These are phyloP conservation scores for Morinoia aosen DNA, from an alignment of 2,888 invertebrate genomes.

Conservation along the genomic window DNA sequence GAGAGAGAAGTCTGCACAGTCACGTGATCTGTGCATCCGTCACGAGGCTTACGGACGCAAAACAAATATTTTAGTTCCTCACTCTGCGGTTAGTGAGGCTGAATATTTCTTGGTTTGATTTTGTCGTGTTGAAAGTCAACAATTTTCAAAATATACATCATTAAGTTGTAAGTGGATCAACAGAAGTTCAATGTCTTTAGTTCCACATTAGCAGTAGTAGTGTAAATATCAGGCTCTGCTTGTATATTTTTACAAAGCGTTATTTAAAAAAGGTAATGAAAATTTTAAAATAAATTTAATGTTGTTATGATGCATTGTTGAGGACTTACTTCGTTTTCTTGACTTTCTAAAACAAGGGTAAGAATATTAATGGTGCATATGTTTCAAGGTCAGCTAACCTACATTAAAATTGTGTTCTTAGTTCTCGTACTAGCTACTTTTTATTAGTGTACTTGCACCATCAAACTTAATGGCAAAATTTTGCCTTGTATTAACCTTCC, in stretches of 20 bases:
- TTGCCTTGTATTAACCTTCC: too few relatives aligned
- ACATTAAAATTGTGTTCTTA: too few relatives aligned
- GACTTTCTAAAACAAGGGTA: too few relatives aligned
- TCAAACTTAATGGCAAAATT: too few relatives aligned
- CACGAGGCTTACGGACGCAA: background rate
- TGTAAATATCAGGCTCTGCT: background rate
- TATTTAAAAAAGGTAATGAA: background rate
- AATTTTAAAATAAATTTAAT: background rate
- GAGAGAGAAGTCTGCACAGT: background rate
- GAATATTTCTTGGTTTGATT: background rate
- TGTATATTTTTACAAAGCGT: background rate
- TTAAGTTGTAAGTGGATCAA: background rate
- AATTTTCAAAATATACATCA: background rate
- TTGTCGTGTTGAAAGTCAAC: too few relatives aligned
- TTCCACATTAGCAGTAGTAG: background rate
- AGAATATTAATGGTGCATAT: too few relatives aligned
- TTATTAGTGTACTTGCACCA: too few relatives aligned
- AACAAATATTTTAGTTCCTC: background rate
- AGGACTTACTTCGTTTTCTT: background rate
- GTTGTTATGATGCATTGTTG: background rate
- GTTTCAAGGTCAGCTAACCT: too few relatives aligned
- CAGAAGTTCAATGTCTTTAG: background rate
- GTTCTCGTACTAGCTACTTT: too few relatives aligned
- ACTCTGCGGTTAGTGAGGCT: background rate
- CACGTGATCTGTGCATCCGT: background rate